Evolutionary conservation across 23 tunicate species (phyloP).

Genomic region (Halocynthia aurantium): DNA sequence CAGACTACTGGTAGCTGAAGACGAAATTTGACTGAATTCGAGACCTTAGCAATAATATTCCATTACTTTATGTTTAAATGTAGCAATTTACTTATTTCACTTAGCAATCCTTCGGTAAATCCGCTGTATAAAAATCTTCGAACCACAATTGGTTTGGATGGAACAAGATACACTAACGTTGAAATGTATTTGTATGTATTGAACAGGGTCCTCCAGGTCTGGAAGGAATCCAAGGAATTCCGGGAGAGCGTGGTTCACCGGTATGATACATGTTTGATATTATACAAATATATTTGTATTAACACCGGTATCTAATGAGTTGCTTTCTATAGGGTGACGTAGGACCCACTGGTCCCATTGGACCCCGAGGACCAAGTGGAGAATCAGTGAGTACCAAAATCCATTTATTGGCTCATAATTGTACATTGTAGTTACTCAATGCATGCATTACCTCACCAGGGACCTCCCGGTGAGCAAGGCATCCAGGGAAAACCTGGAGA

Average conservation of each 20-base stretch:
- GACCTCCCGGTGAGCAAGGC: conserved; percentile 64
- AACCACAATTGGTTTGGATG: no score
- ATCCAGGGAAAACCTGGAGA: conserved; percentile 65
- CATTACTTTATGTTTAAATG: no score
- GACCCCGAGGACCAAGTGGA: conserved; percentile 56
- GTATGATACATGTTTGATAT: background rate
- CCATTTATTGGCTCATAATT: background rate
- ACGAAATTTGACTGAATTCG: background rate
- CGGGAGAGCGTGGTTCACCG: conserved; percentile 44
- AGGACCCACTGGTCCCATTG: conserved; percentile 53
- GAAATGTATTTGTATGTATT: no score
- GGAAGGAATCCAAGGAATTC: conserved; percentile 29
- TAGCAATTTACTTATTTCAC: no score
- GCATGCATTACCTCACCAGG: conserved; percentile 28
- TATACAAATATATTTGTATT: background rate
- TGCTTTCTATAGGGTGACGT: background rate
- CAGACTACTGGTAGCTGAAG: background rate
- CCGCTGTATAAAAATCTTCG: no score
- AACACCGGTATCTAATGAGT: no score
- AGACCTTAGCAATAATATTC: no score
- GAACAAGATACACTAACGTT: no score
- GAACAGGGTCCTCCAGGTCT: conserved; percentile 11
- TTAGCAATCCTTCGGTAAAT: no score
- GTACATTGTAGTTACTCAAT: background rate
- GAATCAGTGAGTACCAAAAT: conserved; percentile 15